Conservation (phyloP, 2,888 invertebrate genomes). For the Epsilonema sp. region DNA sequence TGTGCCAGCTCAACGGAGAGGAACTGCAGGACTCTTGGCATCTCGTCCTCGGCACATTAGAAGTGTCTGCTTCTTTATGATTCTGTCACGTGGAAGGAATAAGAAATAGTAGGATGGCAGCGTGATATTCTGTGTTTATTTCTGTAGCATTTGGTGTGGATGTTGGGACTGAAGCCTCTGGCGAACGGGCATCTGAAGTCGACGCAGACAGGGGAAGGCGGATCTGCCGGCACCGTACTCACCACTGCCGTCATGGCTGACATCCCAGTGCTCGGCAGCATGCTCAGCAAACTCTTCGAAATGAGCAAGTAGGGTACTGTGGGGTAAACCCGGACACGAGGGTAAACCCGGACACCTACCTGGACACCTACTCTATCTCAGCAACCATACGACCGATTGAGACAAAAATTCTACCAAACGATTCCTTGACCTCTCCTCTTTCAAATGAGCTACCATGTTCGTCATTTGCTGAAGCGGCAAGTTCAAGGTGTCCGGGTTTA, state of each 20-base stretch:
- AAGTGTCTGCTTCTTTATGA: too few species aligned
- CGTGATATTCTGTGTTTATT: not conserved
- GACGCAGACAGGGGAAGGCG: constrained; percentile 26
- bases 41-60: constrained; percentile 76
- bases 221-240: constrained; percentile 43
- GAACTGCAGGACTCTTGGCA: constrained; percentile 85
- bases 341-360: too few species aligned
- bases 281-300: constrained; percentile 15
- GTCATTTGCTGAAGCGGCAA: too few species aligned
- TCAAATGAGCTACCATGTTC: too few species aligned
- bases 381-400: too few species aligned
- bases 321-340: too few species aligned
- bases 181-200: constrained; percentile 79
- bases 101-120: too few species aligned
- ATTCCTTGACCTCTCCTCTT: too few species aligned
- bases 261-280: constrained; percentile 47
- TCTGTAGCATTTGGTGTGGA: constrained; percentile 55
- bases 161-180: constrained; percentile 78
- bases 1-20: constrained; percentile 76
- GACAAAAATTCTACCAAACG: too few species aligned
- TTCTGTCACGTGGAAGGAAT: not conserved
- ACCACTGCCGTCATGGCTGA: constrained; percentile 93
- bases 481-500: too few species aligned
- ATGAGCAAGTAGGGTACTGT: constrained; percentile 9
- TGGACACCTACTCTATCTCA: too few species aligned